Conservation (phyloP, 92 coral and sea anemone genomes). For the Montipora capitata region DNA sequence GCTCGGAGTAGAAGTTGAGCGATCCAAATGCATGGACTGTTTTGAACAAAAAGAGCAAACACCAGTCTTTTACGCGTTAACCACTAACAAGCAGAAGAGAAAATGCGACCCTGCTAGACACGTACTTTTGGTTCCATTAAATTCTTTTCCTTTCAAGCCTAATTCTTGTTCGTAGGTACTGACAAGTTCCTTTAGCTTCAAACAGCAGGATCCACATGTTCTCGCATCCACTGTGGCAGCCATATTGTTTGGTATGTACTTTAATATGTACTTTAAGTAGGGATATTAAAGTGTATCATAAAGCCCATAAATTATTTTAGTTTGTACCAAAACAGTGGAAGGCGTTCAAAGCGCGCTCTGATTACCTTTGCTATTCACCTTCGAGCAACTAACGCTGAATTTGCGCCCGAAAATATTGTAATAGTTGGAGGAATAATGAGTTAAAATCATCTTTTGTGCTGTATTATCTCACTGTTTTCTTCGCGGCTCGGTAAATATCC, state of each 20-base stretch:
- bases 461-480: no score
- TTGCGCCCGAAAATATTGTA: no score
- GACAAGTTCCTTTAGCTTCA: constrained; percentile 83
- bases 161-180: constrained; percentile 80
- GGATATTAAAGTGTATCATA: no score
- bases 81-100: no score
- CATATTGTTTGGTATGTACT: constrained; percentile 65
- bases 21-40: constrained; percentile 96
- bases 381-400: no score
- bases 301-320: no score
- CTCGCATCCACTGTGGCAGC: constrained; percentile 77
- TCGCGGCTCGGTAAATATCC: no score
- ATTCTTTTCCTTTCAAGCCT: constrained; percentile 78
- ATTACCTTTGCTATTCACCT: no score
- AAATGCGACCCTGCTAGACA: not conserved
- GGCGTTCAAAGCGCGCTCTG: no score
- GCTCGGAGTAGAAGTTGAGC: constrained; percentile 93
- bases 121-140: constrained; percentile 90
- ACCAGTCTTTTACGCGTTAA: not conserved
- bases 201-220: constrained; percentile 92
- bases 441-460: no score
- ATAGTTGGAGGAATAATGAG: no score
- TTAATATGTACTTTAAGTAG: not conserved
- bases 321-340: no score
- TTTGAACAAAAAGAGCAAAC: not conserved